Base-by-base conservation (phyloP, 1,140 invertebrate genomes). In the Drosophila chauvacae region DNA sequence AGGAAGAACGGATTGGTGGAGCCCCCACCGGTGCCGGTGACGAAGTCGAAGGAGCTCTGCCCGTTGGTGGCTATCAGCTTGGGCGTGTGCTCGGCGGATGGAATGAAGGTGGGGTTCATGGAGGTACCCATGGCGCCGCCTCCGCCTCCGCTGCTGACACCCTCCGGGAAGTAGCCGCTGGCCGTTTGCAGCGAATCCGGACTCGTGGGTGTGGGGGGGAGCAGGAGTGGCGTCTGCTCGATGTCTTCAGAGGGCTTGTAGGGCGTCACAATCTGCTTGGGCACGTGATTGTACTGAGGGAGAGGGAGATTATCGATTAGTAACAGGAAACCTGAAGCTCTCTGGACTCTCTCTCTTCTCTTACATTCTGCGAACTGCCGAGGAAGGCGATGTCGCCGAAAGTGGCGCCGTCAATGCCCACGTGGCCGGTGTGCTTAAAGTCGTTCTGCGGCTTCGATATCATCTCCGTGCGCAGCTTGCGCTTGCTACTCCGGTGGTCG, bases 381-480 rank as follows among this genome's bases (percentile, higher is more conserved):
- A 98, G 93, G 87, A 98, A 98, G 48, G 97, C 96, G 56, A 99
- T 95, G 93, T 99, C 98, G 0, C 98, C 98, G 92, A 99, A 99
- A 91, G 98, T 98, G 60, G 97, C 97, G 7, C 98, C 98, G 93
- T 99, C 98, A 14, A 98, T 94, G 3, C 99, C 98, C 6, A 99
- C 97, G 92, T 99, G 98, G 2, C 97, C 97, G 0, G 98, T 99
- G 91, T 99, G 98, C 90, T 98, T 98, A 0, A 99, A 95, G 93
- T 99, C 98, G 39, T 98, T 98, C 92, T 99, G 97, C 1, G 99
- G 98, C 35, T 96, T 95, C 13, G 98, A 98, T 77, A 99, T 99
- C 98, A 99, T 98, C 86, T 98, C 97, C 0, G 96, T 95, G 55
- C 96, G 94, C 60, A 98, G 94, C 77, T 96, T 95, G 47, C 96